Conservation (phyloP, 2,888 invertebrate genomes). For the Lissonota sp. region DNA sequence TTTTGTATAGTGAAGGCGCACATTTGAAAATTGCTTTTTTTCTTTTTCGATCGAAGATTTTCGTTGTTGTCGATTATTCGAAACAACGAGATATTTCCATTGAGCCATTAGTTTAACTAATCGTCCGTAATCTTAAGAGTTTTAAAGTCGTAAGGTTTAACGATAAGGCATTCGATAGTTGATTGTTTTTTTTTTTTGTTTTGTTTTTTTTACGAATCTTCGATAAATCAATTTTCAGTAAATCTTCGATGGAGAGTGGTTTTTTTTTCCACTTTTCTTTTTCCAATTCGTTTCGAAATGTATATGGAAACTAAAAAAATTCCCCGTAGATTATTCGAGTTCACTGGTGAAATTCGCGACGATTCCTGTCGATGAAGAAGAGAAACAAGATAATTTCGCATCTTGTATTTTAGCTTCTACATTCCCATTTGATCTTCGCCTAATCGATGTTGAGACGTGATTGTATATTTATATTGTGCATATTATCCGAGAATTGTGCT, state of each 20-base stretch:
- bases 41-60: not conserved
- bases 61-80: not conserved
- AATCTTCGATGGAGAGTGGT: slow-evolving; percentile 1
- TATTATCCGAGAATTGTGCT: slow-evolving; percentile 39
- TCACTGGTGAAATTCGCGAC: slow-evolving; percentile 4
- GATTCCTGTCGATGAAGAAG: not conserved
- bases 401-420: slow-evolving; percentile 39
- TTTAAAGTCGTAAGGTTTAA: slow-evolving; percentile 50
- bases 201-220: slow-evolving; percentile 31
- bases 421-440: slow-evolving; percentile 56
- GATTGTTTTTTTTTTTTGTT: slow-evolving; percentile 1
- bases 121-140: slow-evolving; percentile 56
- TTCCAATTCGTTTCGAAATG: slow-evolving; percentile 16
- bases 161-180: slow-evolving; percentile 35
- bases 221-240: slow-evolving; percentile 18
- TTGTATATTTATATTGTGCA: slow-evolving; percentile 56
- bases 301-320: slow-evolving; percentile 31
- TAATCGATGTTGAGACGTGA: slow-evolving; percentile 40
- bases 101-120: slow-evolving; percentile 58
- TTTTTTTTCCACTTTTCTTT: slow-evolving; percentile 8
- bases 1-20: no score
- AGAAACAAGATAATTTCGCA: not conserved
- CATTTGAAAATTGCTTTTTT: no score
- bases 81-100: slow-evolving; percentile 38
- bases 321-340: slow-evolving; percentile 26